A percentile compares a stretch with the other conserved stretches of the same genome.
phyloP scores from a whole-genome alignment of 2,113 vertebrate genomes.

The Aegithalos caudatus region DNA sequence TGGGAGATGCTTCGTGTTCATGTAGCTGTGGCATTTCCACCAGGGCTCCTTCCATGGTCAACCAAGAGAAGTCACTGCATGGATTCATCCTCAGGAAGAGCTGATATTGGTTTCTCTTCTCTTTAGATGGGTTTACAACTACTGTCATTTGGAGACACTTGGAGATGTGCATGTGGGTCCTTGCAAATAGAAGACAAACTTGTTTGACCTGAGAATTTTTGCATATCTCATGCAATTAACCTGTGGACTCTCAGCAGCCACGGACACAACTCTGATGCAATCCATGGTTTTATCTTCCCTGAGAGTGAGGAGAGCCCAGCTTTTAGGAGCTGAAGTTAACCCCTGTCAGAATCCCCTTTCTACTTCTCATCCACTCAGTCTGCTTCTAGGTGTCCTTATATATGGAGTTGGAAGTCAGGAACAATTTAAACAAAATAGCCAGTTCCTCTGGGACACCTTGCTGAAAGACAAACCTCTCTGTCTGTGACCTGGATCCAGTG shows the following conservation, averaged over 20 bases:
- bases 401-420: background rate
- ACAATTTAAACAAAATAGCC: background rate
- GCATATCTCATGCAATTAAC: background rate
- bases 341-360: background rate
- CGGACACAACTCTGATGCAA: background rate
- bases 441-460: background rate
- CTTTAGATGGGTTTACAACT: background rate
- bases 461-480: background rate
- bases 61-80: fast-evolving
- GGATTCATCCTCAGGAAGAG: background rate
- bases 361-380: background rate
- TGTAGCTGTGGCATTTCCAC: background rate
- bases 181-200: background rate
- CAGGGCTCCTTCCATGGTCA: background rate
- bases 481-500: background rate
- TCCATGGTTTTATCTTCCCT: background rate
- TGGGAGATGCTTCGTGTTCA: background rate
- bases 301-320: background rate
- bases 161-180: background rate
- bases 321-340: background rate
- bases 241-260: background rate
- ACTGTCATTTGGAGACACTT: background rate
- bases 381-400: background rate
- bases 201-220: background rate
- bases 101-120: background rate